phyloP scores from a whole-genome alignment of 2,113 vertebrate genomes.

The Rissa tridactyla region DNA sequence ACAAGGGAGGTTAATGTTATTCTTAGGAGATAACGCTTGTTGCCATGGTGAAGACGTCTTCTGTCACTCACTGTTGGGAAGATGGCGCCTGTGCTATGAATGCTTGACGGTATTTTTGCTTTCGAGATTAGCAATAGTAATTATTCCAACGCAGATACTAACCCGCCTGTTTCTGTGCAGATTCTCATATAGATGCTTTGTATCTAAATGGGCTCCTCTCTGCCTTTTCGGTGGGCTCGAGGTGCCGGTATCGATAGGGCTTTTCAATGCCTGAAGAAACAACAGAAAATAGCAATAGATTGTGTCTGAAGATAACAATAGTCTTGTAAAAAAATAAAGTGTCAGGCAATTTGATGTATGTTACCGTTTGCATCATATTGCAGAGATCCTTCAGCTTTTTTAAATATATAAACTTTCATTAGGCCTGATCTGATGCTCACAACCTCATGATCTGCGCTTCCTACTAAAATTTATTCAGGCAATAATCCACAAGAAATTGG shows the following conservation, averaged over 20 bases:
- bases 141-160: neutral
- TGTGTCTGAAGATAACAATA: neutral
- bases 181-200: neutral
- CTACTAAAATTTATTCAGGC: conserved; percentile 74
- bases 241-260: rapidly evolving
- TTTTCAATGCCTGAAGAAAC: neutral
- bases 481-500: conserved; percentile 77
- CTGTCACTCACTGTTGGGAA: conserved; percentile 69
- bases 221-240: neutral
- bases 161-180: neutral
- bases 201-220: neutral
- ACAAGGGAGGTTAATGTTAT: conserved; percentile 69
- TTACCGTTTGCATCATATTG: neutral
- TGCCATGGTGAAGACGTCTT: conserved; percentile 72
- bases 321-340: neutral
- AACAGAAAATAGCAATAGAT: neutral
- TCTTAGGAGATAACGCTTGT: conserved; percentile 68
- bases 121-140: conserved; percentile 34
- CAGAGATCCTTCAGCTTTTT: neutral
- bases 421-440: conserved; percentile 52
- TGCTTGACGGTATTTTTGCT: conserved; percentile 54
- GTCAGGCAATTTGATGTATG: neutral
- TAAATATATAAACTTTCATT: neutral
- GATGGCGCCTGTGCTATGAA: conserved; percentile 41
- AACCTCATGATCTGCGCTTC: conserved; percentile 65